phyloP scores from a whole-genome alignment of 2,113 vertebrate species.

The Apteryx owenii region DNA sequence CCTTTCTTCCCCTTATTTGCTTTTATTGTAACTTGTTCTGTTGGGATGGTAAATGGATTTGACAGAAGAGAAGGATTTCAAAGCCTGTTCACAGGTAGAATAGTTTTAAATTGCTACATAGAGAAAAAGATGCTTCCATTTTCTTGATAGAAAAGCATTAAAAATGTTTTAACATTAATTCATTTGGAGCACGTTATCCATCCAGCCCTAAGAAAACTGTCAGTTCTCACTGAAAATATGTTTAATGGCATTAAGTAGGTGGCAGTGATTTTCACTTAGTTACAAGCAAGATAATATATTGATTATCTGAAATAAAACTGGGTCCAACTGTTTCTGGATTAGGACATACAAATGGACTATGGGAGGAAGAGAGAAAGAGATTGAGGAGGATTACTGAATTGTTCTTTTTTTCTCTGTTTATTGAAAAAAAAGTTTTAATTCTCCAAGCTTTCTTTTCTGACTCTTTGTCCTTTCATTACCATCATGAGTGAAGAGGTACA shows the following conservation, averaged over 20 bases:
- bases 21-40: constrained; percentile 62
- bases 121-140: neutral
- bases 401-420: neutral
- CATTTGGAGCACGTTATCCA: neutral
- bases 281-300: neutral
- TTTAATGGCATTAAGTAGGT: neutral
- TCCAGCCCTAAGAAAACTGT: neutral
- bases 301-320: neutral
- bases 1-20: constrained; percentile 57
- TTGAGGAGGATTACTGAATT: neutral
- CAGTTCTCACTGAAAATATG: neutral
- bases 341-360: neutral
- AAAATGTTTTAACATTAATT: neutral
- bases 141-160: neutral
- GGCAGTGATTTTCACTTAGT: neutral
- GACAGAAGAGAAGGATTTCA: constrained; percentile 72
- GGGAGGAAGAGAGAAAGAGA: accelerated
- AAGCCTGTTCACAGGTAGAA: constrained; percentile 46
- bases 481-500: neutral
- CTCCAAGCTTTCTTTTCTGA: neutral
- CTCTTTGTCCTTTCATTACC: neutral
- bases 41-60: constrained; percentile 71
- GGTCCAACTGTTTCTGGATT: neutral
- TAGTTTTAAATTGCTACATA: constrained; percentile 41
- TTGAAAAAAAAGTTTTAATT: neutral